Evolutionary conservation across 2,113 vertebrate species (phyloP).

Genomic region (Amblyornis subalaris): DNA sequence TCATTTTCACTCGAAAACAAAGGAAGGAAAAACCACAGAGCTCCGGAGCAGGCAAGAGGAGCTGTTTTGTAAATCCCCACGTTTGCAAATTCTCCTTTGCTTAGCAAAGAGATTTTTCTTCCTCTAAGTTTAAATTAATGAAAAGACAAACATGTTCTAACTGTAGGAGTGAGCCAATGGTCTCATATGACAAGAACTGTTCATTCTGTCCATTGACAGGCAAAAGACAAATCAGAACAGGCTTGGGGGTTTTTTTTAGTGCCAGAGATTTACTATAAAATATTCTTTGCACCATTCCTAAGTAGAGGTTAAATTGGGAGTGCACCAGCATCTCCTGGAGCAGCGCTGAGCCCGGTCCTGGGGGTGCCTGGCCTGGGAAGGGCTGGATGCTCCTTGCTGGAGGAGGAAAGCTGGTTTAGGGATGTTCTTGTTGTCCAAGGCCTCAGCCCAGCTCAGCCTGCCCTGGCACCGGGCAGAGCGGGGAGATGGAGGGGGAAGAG

Average conservation of each 20-base stretch:
- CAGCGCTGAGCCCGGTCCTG: accelerated
- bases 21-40: not conserved
- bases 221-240: not conserved
- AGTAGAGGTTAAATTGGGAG: not conserved
- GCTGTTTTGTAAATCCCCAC: not conserved
- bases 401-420: not conserved
- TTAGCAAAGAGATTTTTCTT: not conserved
- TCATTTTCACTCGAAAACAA: not conserved
- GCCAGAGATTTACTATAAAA: not conserved
- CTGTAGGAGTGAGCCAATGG: accelerated
- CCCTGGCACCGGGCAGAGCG: accelerated
- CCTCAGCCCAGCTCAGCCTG: not conserved
- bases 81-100: not conserved
- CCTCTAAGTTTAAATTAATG: not conserved
- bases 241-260: not conserved
- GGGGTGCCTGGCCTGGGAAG: accelerated
- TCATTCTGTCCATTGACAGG: not conserved
- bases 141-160: not conserved
- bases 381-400: too few species aligned
- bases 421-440: accelerated
- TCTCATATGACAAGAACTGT: not conserved
- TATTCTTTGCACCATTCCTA: not conserved
- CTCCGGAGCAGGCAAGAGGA: not conserved
- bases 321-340: accelerated
- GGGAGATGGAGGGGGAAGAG: not conserved